Base-by-base conservation (phyloP, 2,888 invertebrate genomes). In the Chorisops tibialis region DNA sequence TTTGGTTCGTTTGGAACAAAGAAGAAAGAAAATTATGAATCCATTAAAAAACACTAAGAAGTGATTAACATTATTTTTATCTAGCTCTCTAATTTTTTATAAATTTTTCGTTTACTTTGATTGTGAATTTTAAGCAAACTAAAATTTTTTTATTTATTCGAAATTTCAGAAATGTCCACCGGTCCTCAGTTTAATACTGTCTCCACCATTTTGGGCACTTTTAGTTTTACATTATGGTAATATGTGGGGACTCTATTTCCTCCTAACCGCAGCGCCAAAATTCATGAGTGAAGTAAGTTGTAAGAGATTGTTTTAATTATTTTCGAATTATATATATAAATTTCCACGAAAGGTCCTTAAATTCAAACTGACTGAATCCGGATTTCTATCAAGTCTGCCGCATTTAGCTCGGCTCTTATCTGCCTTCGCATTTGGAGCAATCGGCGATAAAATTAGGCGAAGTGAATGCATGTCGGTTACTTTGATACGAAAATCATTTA, bases 251-350 rank as follows among this genome's bases (percentile, higher is more conserved):
- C 73, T 90, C 24, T 88, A 87, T 74, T 88, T 90, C 72, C 82
- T 89, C 51, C 83, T 89, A 77, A 89, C 88, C 0, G 86, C 87
- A 38, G 88, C 89, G 47, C 89, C 89, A 5, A 86, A 87, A 68
- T 90, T 87, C 72, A 81, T 90, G 70, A 86, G 88, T 43, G 86
- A 86, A 68, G 82, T 74, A 54, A 65, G 47, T 22, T 52, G 7
- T 11, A n/a, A n/a, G 3, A 37, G 11, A 35, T 35, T 38, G 5
- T 35, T 39, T 38, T 38, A 7, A 30, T 30, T 7, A 2, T 30
- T 30, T 30, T 30, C 9, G 9, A 30, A 30, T 30, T 7, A 30
- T 30, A 30, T 30, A n/a, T 14, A 12, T 16, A 30, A 24, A 24
- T 50, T 50, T 35, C 4, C 18, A 11, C 14, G 6, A n/a, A n/a